These are phyloP conservation scores for Canis aureus DNA, from an alignment of 2,113 vertebrate species.

Conservation along the genomic window DNA sequence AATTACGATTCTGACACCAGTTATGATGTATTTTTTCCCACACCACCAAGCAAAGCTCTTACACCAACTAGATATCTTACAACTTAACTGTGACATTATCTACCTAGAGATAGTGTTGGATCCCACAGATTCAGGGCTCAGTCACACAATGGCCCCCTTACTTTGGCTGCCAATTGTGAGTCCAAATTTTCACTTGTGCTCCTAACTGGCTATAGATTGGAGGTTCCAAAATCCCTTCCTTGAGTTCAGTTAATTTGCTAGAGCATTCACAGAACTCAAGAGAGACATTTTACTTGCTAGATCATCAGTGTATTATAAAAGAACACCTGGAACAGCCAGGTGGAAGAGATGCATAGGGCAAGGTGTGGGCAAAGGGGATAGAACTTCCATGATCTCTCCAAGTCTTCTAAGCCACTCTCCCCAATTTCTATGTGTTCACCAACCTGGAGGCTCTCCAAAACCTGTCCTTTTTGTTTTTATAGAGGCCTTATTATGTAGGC, in stretches of 20 bases:
- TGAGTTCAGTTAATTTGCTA: neutral
- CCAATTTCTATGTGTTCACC: neutral
- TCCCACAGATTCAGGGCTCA: neutral
- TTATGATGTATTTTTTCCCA: neutral
- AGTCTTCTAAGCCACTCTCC: neutral
- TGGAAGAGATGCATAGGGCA: neutral
- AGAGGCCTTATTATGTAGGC: neutral
- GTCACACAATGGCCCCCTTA: neutral
- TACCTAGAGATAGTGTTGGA: neutral
- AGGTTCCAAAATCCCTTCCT: neutral
- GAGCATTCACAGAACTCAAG: neutral
- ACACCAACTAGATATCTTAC: neutral
- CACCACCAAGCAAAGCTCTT: neutral
- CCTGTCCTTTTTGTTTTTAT: neutral
- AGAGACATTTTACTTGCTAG: neutral
- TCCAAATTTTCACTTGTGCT: neutral
- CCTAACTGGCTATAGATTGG: neutral
- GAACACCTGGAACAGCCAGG: neutral
- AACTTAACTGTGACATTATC: neutral
- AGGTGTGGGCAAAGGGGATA: neutral
- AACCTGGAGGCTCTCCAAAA: neutral
- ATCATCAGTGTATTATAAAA: neutral
- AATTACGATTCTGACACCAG: neutral
- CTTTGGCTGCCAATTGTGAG: neutral
- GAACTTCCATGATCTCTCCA: neutral